Evolutionary conservation across 2,888 invertebrate species (phyloP).

Genomic region (Nomada lathburiana): DNA sequence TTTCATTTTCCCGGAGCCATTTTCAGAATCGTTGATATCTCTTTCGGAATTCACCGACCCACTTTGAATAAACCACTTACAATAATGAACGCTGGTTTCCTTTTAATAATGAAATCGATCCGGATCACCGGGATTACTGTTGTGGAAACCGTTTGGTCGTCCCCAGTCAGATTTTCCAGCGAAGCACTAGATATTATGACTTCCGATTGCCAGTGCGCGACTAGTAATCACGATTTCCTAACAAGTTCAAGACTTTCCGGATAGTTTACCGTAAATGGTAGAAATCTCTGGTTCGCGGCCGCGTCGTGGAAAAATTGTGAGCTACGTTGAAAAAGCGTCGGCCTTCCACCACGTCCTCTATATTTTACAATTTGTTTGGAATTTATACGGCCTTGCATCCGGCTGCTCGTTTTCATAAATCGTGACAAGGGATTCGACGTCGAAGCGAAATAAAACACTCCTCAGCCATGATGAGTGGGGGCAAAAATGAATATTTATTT

Average conservation of each 20-base stretch:
- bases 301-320: constrained; percentile 15
- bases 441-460: neutral
- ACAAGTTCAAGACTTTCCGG: neutral
- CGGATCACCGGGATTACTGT: too few relatives aligned
- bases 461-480: too few relatives aligned
- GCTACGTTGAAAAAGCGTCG: neutral
- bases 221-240: neutral
- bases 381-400: neutral
- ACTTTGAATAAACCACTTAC: too few relatives aligned
- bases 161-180: too few relatives aligned
- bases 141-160: too few relatives aligned
- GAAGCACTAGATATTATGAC: too few relatives aligned
- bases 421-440: constrained; percentile 1
- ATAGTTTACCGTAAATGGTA: neutral
- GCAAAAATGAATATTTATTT: too few relatives aligned
- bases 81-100: too few relatives aligned
- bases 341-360: neutral
- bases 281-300: neutral
- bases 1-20: too few relatives aligned
- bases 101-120: too few relatives aligned
- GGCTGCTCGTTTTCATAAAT: constrained; percentile 25
- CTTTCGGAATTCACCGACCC: too few relatives aligned
- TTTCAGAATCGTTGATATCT: too few relatives aligned
- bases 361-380: neutral
- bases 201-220: neutral